A percentile compares a stretch with the other conserved stretches of the same genome.
phyloP scores from a whole-genome alignment of 2,797 vertebrate genomes.

The Gallinago nigripennis region DNA sequence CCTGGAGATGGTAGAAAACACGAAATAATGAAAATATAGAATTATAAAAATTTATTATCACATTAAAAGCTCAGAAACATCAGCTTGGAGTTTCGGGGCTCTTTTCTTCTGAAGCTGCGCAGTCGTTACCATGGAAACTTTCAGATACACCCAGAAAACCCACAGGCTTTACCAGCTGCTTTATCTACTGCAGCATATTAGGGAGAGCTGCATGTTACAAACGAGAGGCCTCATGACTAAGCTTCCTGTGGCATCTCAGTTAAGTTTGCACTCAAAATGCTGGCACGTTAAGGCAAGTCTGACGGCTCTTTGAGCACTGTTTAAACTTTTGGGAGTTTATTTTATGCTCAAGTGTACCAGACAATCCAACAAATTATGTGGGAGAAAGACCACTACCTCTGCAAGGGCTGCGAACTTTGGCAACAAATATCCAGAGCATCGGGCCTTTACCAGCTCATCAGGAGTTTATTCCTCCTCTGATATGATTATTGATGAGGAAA shows the following conservation, averaged over 20 bases:
- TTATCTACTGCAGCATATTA: background rate
- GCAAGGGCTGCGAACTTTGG: background rate
- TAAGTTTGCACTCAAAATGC: background rate
- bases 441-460: background rate
- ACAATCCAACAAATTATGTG: background rate
- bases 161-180: background rate
- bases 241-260: slow-evolving; percentile 7
- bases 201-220: background rate
- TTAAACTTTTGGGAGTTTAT: background rate
- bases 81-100: background rate
- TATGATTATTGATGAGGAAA: background rate
- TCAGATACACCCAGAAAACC: background rate
- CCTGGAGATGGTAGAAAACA: background rate
- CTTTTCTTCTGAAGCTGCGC: background rate
- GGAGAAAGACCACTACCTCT: background rate
- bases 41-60: background rate
- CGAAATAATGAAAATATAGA: background rate
- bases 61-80: background rate
- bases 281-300: background rate
- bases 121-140: slow-evolving; percentile 18
- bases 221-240: background rate
- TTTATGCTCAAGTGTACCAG: background rate
- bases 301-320: background rate
- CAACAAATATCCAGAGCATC: background rate
- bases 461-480: background rate